Percentiles rank a stretch among this genome's conserved stretches.
These are phyloP conservation scores for Chaitophorus viminalis DNA, from an alignment of 2,888 invertebrate species.

Conservation along the genomic window DNA sequence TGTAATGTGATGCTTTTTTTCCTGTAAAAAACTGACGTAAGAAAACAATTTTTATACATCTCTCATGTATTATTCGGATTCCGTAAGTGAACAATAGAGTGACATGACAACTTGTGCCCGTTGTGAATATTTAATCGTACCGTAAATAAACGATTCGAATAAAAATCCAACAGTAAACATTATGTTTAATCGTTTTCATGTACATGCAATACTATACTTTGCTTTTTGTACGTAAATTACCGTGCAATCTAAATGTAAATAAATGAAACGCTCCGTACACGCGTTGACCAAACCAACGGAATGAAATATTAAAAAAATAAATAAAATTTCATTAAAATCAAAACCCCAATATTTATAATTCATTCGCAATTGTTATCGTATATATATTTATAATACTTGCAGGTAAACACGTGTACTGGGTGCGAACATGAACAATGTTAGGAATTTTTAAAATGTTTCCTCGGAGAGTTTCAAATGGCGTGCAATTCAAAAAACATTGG, in stretches of 20 bases:
- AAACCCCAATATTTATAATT: background rate
- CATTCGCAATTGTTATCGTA: background rate
- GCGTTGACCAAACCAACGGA: background rate
- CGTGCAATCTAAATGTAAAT: background rate
- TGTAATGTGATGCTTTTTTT: background rate
- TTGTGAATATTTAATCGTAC: constrained; percentile 24
- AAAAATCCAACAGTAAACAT: background rate
- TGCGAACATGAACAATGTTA: background rate
- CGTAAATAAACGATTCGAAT: background rate
- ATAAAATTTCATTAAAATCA: constrained; percentile 19
- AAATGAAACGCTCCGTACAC: background rate
- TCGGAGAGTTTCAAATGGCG: background rate
- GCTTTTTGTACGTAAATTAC: background rate
- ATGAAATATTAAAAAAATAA: constrained; percentile 7
- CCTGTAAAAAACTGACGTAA: background rate
- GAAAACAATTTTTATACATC: constrained; percentile 18
- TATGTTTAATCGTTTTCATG: constrained; percentile 8
- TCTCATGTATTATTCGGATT: background rate
- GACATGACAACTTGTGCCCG: background rate
- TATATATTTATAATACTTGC: background rate
- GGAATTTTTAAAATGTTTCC: constrained; percentile 22
- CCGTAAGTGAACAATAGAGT: background rate
- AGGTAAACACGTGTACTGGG: too few species aligned
- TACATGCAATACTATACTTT: background rate
- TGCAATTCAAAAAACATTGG: constrained; percentile 11